phyloP scores from a whole-genome alignment of 1,140 invertebrate species.

The Drosophila rufa region DNA sequence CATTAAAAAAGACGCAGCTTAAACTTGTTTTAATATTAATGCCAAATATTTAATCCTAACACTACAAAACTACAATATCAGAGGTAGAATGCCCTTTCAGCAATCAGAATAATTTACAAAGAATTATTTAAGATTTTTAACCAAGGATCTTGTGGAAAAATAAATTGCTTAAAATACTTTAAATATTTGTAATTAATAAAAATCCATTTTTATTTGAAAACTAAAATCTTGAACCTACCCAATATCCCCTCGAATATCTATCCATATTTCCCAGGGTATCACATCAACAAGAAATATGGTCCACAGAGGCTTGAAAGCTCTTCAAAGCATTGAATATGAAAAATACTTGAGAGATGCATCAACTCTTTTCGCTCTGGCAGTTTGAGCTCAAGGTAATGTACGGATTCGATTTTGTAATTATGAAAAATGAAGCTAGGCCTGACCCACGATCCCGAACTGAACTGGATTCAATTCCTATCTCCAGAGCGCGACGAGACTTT shows the following conservation, averaged over 20 bases:
- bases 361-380: constrained; percentile 65
- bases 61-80: no score
- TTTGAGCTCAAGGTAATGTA: constrained; percentile 80
- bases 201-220: no score
- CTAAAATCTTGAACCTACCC: background rate
- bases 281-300: constrained; percentile 27
- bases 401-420: constrained; percentile 56
- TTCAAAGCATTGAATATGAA: constrained; percentile 50
- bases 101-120: no score
- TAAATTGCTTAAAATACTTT: no score
- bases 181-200: no score
- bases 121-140: no score
- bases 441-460: constrained; percentile 30
- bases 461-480: constrained; percentile 39
- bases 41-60: no score
- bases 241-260: background rate
- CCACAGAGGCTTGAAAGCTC: constrained; percentile 51
- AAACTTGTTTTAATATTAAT: no score
- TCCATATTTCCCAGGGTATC: constrained; percentile 16
- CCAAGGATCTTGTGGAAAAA: no score
- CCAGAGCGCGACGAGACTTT: constrained; percentile 47
- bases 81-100: no score
- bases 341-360: constrained; percentile 66
- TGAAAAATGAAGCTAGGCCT: constrained; percentile 58
- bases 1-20: background rate